These are phyloP conservation scores for Sebastes baramenuke DNA, from an alignment of 2,797 vertebrate genomes.

Conservation along the genomic window DNA sequence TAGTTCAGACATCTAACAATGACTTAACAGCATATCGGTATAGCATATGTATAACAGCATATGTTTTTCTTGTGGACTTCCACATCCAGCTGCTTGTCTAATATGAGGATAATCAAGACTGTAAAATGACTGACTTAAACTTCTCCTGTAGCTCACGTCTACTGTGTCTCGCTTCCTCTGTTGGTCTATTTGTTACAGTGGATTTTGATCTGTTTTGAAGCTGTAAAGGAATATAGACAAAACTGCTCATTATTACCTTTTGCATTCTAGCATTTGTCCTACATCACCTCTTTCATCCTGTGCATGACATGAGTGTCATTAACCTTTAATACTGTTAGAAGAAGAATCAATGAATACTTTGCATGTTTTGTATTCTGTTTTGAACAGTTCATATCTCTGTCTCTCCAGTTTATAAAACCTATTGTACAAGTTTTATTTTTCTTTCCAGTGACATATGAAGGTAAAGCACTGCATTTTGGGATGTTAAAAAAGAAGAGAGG, in stretches of 20 bases:
- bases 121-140: not conserved
- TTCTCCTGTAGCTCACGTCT: not conserved
- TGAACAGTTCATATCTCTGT: not conserved
- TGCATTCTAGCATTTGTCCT: not conserved
- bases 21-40: not conserved
- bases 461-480: not conserved
- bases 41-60: not conserved
- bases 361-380: not conserved
- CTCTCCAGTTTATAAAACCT: not conserved
- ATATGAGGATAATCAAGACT: not conserved
- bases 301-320: not conserved
- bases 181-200: not conserved
- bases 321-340: not conserved
- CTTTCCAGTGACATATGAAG: not conserved
- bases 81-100: not conserved
- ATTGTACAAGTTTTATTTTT: not conserved
- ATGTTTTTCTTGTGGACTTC: not conserved
- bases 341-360: not conserved
- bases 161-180: not conserved
- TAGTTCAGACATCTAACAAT: not conserved
- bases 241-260: not conserved
- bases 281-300: not conserved
- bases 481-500: not conserved
- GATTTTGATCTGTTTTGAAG: slow-evolving; percentile 5
- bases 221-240: not conserved